Evolutionary conservation across 2,797 vertebrate species (phyloP).

Genomic region (Xiphophorus birchmanni): DNA sequence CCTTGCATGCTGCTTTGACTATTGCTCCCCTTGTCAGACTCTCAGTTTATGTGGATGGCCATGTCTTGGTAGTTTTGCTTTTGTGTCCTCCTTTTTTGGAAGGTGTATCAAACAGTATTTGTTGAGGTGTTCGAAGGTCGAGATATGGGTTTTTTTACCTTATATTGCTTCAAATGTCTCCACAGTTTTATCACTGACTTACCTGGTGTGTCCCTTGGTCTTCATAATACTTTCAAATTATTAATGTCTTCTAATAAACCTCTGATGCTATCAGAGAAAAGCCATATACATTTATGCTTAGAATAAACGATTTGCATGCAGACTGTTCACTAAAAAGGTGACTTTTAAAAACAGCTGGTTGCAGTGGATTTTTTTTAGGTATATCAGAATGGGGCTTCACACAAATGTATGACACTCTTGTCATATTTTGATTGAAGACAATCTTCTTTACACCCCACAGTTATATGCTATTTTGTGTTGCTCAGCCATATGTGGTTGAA

Average conservation of each 20-base stretch:
- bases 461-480: not conserved
- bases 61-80: not conserved
- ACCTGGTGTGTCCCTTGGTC: no score
- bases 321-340: not conserved
- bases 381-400: not conserved
- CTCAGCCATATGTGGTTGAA: not conserved
- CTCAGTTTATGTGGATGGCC: not conserved
- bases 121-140: not conserved
- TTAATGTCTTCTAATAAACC: no score
- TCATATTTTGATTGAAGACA: not conserved
- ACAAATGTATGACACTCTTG: not conserved
- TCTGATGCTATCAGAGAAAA: not conserved
- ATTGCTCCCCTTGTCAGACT: not conserved
- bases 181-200: not conserved
- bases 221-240: no score
- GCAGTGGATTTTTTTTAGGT: not conserved
- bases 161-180: not conserved
- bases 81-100: not conserved
- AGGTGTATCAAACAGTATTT: not conserved
- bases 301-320: no score
- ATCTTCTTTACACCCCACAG: not conserved
- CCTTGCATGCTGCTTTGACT: not conserved
- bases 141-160: not conserved
- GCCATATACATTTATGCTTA: not conserved
- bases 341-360: not conserved